Conservation (phyloP, 1,140 invertebrate species). For the Heliconius melpomene region DNA sequence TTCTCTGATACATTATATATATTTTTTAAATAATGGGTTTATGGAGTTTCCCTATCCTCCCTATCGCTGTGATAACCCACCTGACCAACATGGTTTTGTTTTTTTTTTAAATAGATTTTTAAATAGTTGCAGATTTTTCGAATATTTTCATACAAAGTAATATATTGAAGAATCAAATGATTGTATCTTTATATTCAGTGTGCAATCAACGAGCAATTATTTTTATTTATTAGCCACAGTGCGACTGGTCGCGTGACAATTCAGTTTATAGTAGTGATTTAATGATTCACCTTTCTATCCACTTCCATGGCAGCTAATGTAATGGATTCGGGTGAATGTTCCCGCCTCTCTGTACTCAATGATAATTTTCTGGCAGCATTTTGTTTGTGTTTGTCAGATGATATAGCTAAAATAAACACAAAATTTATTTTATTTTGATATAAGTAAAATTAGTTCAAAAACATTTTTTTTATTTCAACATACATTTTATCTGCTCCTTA, state of each 20-base stretch:
- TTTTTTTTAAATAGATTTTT: neutral
- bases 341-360: constrained; percentile 49
- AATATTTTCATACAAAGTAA: neutral
- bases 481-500: constrained; percentile 46
- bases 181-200: neutral
- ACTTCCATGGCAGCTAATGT: constrained; percentile 48
- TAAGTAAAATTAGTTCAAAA: no score
- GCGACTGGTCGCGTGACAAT: neutral
- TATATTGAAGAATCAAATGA: neutral
- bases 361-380: constrained; percentile 52
- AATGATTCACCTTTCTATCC: constrained; percentile 52
- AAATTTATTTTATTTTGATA: no score
- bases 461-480: constrained; percentile 14
- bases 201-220: constrained; percentile 1
- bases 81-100: no score
- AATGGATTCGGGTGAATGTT: constrained; percentile 52
- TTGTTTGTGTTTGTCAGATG: constrained; percentile 55
- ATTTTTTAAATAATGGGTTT: no score
- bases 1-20: no score
- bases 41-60: no score
- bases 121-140: no score
- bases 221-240: neutral
- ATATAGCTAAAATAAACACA: constrained; percentile 41
- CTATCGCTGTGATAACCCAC: no score
- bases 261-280: neutral